Evolutionary conservation across 2,113 vertebrate species (phyloP), one percentile per base, ranked within the genome.

Genomic region (Tetraodon nigroviridis): DNA sequence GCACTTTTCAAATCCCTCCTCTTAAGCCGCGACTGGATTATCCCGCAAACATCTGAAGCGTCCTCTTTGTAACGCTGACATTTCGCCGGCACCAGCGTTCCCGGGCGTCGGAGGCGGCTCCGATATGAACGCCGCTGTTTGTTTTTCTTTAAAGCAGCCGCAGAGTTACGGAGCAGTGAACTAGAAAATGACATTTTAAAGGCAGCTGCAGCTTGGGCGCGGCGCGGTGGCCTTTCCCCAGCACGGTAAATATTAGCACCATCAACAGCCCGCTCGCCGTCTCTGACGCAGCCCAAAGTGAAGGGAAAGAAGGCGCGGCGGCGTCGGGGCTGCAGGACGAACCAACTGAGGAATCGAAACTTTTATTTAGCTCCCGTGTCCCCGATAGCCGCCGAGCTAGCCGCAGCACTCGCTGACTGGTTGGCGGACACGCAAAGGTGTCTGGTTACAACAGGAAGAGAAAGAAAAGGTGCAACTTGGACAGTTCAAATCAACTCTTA

Each of bases 141-240:
- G 79, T 87, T 91, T 84, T 88, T 80, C 73, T 89, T 85, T 76
- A 86, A 56, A 84, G 73, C 81, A 76, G 57, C 67, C 29, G 40
- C 77, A 73, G 73, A 87, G 90, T 91, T 87, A 85, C 88, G 73
- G 89, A 78, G 90, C 87, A 82, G 81, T 86, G 89, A 91, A 91
- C 88, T 87, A 88, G 90, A 92, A 92, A 93, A 93, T 90, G 87
- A 87, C 86, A 87, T 91, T 91, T 90, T 76, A 86, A 86, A 89
- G 78, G 78, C 68, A 54, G 61, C 76, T 79, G 85, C 66, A 78
- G 84, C 47, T 74, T 71, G 74, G 56, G 79, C 71, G 58, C 17
- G 67, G 63, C 73, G 73, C 55, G 46, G 78, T 78, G 83, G 81
- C 90, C 90, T 91, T 84, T 84, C 70, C 84, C 75, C 75, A 72